Conservation (phyloP, 2,888 invertebrate species). For the Erebia palarica region DNA sequence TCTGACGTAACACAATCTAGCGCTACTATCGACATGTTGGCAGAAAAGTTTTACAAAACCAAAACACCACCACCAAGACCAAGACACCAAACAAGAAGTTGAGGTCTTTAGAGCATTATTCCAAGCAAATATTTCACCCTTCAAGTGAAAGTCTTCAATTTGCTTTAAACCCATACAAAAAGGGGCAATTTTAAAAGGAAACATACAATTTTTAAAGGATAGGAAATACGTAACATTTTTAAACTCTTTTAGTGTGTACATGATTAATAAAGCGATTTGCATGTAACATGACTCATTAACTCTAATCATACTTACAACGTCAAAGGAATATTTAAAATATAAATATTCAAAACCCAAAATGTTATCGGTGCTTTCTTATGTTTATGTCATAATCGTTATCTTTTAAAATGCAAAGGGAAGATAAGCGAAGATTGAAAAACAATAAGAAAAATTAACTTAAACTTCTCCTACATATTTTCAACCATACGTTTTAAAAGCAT, state of each 20-base stretch:
- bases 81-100: too few species aligned
- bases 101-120: too few species aligned
- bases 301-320: constrained; percentile 12
- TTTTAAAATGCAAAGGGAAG: constrained; percentile 15
- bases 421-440: constrained; percentile 24
- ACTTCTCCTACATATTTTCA: not conserved
- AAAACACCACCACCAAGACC: too few species aligned
- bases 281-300: constrained; percentile 19
- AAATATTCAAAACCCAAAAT: constrained; percentile 17
- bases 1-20: constrained; percentile 6
- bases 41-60: too few species aligned
- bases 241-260: too few species aligned
- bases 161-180: too few species aligned
- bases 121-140: too few species aligned
- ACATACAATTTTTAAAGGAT: too few species aligned
- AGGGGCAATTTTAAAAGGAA: too few species aligned
- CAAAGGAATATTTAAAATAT: constrained; percentile 13
- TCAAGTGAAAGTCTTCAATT: too few species aligned
- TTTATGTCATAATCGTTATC: constrained; percentile 27
- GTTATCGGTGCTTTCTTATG: constrained; percentile 27
- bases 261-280: constrained; percentile 20
- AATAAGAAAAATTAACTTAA: constrained; percentile 27
- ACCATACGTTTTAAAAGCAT: not conserved
- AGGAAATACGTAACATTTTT: too few species aligned
- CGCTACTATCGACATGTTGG: not conserved